Base-by-base conservation (phyloP, 92 coral and sea anemone species). In the Porites evermanni region DNA sequence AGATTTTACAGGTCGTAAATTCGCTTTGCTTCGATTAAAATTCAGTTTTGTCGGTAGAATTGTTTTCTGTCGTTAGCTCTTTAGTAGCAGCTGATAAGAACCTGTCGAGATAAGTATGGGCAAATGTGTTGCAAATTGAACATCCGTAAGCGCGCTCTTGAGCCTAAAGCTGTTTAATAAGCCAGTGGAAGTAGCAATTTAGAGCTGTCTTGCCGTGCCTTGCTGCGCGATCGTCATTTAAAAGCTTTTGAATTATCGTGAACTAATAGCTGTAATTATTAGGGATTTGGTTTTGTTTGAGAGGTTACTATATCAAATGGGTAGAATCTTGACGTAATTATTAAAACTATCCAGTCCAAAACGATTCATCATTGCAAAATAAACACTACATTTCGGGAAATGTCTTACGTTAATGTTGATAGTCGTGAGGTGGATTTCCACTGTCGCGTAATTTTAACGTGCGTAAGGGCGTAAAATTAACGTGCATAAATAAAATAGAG, bases 111-210 rank as follows among this genome's bases (percentile, higher is more conserved):
- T 69, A 70, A 80, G 77, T 23, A 17, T 1, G 12, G 64, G 77
- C 24, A 29, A 71, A 80, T 80, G 82, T 50, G 71, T 78, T 78
- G 64, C 64, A 16, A 61, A 61, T 64, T 78, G 82, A 44, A 21
- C 50, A 18, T 44, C 67, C 54, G 38, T 16, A 23, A 69, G 59
- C 38, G 12, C 67, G 8, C 53, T 53, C 67, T 23, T 13, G 29
- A 18, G 29, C n/a, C 56, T 1, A 69, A 77, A 29, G 38, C 12
- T 54, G 11, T 24, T 52, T 11, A 19, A 17, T 47, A 64, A 79
- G 65, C 70, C 38, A 59, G 50, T 6, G 2, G 38, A 24, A 6
- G 67, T 20, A 21, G 21, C n/a, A 17, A 24, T 67, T 53, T 68
- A 47, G 54, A 6, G 50, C 53, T 56, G 16, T 53, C 44, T 8